These are phyloP conservation scores for Athalia rosae DNA, from an alignment of 2,888 invertebrate species.

Conservation along the genomic window DNA sequence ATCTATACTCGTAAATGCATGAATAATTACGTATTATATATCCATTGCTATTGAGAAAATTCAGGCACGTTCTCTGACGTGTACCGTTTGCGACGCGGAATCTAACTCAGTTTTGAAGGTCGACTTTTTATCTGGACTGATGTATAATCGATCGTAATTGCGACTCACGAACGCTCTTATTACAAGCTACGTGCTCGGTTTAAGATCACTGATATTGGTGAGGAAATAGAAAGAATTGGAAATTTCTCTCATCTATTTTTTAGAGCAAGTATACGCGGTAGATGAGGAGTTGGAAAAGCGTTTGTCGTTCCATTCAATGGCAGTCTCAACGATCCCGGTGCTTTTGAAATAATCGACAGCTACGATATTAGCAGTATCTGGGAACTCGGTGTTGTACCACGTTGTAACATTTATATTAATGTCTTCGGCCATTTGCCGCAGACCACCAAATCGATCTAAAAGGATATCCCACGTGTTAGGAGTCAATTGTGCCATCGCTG, in stretches of 20 bases:
- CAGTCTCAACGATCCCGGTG: constrained; percentile 80
- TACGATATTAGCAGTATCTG: constrained; percentile 81
- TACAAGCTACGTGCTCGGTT: background rate
- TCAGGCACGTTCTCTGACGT: background rate
- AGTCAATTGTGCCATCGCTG: constrained; percentile 86
- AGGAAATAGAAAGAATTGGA: too few relatives aligned
- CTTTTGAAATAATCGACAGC: constrained; percentile 85
- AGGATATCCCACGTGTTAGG: constrained; percentile 80
- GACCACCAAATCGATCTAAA: constrained; percentile 77
- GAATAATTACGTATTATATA: background rate
- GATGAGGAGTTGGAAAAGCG: constrained; percentile 50
- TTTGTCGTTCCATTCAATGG: constrained; percentile 64
- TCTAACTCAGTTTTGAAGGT: constrained; percentile 7
- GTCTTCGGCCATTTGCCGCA: constrained; percentile 79
- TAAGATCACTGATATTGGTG: background rate
- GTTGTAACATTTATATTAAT: constrained; percentile 83
- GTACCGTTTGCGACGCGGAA: background rate
- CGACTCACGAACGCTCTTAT: too few relatives aligned
- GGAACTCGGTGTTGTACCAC: constrained; percentile 82
- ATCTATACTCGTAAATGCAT: background rate
- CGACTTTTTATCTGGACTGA: constrained; percentile 1
- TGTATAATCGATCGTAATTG: constrained; percentile 4
- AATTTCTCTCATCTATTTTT: constrained; percentile 2
- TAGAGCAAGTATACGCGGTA: constrained; percentile 29
- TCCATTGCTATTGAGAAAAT: background rate